Evolutionary conservation across 2,888 invertebrate species (phyloP), one percentile per base, ranked within the genome.

Genomic region (Chaetogeoica ovagalla): DNA sequence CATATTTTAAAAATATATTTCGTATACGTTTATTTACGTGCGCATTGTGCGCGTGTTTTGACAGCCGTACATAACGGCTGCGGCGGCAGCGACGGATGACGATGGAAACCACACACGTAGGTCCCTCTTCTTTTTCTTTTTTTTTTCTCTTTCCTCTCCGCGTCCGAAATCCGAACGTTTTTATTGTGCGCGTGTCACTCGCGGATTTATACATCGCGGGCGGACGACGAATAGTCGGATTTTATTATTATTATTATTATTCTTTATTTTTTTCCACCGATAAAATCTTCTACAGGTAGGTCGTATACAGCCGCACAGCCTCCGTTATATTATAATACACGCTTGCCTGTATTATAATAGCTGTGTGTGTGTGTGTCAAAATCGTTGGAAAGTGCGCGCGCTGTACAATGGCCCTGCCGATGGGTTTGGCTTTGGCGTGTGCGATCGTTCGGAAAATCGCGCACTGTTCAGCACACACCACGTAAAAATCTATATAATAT

Each of bases 41-140:
- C 4, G 52, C 17, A 30, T 30, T 30, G 52, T 5, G 37, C 55
- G 48, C 48, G 70, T 71, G 79, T 79, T 79, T 79, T 79, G 79
- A 79, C 79, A 79, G 79, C 55, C 66, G 30, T 9, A 37, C 23
- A 57, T 43, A 43, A 43, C 43, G 5, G 39, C 39, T 4, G 39
- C 66, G 19, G 15, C 19, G 69, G 15, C 63, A 13, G 55, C 74
- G 57, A 30, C 43, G 57, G 69, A 70, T 43, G 71, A 57, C 37
- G 76, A 39, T 0, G 21, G 60, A 71, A 79, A 71, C 79, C 79
- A 79, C 79, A 79, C 79, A 79, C 79, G 79, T 71, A 37, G 79
- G 62, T 65, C n/a, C 7, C 15, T 63, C 48, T 62, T 69, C n/a
- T 52, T 30, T 57, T 30, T 65, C n/a, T 13, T 8, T 63, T 55